Conservation (phyloP, 2,888 invertebrate genomes). For the Drosophila maculinotata region DNA sequence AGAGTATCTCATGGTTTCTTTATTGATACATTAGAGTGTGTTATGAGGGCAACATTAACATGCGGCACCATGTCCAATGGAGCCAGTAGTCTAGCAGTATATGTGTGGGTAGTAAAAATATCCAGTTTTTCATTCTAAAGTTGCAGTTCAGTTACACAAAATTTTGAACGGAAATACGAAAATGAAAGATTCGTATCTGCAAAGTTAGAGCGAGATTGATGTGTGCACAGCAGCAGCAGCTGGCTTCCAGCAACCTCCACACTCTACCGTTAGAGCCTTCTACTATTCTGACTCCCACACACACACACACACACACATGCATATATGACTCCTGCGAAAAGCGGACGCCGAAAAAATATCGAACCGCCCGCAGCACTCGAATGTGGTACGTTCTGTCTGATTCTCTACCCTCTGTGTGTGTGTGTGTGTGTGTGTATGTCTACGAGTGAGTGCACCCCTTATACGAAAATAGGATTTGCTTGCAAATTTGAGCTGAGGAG, state of each 20-base stretch:
- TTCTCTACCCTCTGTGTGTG: slow-evolving; percentile 1
- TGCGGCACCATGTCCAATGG: slow-evolving; percentile 47
- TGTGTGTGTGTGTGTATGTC: slow-evolving; percentile 1
- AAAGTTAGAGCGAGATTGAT: slow-evolving; percentile 74
- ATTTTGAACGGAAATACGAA: slow-evolving; percentile 77
- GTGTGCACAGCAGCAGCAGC: slow-evolving; percentile 60
- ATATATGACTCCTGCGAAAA: slow-evolving; percentile 26
- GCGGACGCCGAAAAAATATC: slow-evolving; percentile 48
- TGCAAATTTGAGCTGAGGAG: slow-evolving; percentile 60
- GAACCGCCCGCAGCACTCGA: slow-evolving; percentile 70
- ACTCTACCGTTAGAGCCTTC: too few species aligned
- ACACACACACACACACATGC: slow-evolving; percentile 6
- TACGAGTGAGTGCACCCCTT: slow-evolving; percentile 49
- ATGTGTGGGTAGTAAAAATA: slow-evolving; percentile 23
- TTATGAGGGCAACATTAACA: slow-evolving; percentile 49
- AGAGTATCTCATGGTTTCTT: slow-evolving; percentile 1
- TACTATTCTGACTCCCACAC: slow-evolving; percentile 1
- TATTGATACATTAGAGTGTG: neutral
- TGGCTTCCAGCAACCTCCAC: slow-evolving; percentile 15
- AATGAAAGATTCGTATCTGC: slow-evolving; percentile 77
- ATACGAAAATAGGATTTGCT: slow-evolving; percentile 72
- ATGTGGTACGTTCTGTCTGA: slow-evolving; percentile 48
- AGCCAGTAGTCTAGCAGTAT: slow-evolving; percentile 48
- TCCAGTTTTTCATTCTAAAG: slow-evolving; percentile 47
- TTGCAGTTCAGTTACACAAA: slow-evolving; percentile 70